Conservation (phyloP, 2,113 vertebrate species). For the Triplophysa dalaica region DNA sequence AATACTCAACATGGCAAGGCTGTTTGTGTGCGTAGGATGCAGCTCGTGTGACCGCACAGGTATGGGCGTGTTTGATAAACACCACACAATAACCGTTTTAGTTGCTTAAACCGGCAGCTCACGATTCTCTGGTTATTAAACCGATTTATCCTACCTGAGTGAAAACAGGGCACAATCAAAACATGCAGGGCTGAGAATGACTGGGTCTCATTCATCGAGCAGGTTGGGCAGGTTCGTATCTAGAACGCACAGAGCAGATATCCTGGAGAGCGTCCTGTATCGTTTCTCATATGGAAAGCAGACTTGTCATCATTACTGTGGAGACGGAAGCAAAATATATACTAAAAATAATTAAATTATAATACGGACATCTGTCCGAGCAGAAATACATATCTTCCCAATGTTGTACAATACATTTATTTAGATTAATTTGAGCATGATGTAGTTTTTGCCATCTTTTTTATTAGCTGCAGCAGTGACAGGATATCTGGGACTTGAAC, state of each 20-base stretch:
- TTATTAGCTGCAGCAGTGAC: background rate
- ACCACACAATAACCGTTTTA: constrained; percentile 35
- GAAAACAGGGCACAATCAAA: constrained; percentile 19
- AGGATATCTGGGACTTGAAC: too few species aligned
- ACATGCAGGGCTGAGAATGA: constrained; percentile 22
- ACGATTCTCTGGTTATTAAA: constrained; percentile 56
- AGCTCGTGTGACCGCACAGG: background rate
- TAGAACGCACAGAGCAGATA: constrained; percentile 31
- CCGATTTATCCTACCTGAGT: constrained; percentile 31
- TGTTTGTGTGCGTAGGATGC: background rate
- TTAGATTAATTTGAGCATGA: too few species aligned
- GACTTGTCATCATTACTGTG: constrained; percentile 38
- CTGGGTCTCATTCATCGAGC: constrained; percentile 39
- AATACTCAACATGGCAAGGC: background rate
- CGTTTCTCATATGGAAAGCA: constrained; percentile 24
- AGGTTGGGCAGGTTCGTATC: constrained; percentile 40
- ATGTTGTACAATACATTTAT: too few species aligned
- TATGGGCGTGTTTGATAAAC: constrained; percentile 54
- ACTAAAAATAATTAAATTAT: constrained; percentile 12
- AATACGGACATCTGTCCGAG: constrained; percentile 16
- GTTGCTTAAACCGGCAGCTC: constrained; percentile 51
- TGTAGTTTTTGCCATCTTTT: background rate
- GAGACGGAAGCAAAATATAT: constrained; percentile 39
- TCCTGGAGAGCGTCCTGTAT: constrained; percentile 41
- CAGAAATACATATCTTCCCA: background rate